Base-by-base conservation (phyloP, 1,140 invertebrate genomes). In the Musca domestica region DNA sequence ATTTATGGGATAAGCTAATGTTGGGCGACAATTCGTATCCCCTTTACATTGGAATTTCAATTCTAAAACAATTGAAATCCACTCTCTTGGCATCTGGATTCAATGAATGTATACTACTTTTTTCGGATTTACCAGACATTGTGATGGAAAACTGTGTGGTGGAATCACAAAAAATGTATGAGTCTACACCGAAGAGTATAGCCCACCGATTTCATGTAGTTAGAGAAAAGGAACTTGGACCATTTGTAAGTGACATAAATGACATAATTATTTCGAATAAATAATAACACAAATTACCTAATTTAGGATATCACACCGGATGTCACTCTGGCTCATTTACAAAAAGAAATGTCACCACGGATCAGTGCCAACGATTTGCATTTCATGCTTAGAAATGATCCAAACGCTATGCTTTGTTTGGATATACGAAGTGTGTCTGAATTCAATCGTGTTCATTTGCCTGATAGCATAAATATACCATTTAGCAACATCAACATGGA, bases 91-190 rank as follows among this genome's bases (percentile, higher is more conserved):
- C 88, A 7, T 96, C 92, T 22, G 95, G 95, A 2, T 98, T 98
- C 80, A 98, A 99, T 78, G 97, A 99, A 76, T 98, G 96, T 76
- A 98, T 99, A 72, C 83, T 98, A 46, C 84, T 98, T 12, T 99
- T 98, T 83, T 98, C 96, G 47, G 96, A 98, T 85, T 87, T 99
- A 78, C 97, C 96, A n/a, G 95, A 98, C 83, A 94, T 98, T 67
- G 94, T 97, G 74, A 98, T 98, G 74, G 95, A 98, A 76, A 87
- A 88, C 69, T 96, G 95, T 84, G 94, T 98, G 1, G 89, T 88
- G 70, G 92, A 95, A 82, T 95, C 96, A 0, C 91, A 92, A 72
- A 87, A 88, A 69, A 93, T 96, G 83, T 96, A 93, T 76, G 87
- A 90, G 72, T 88, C 82, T 63, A 97, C 95, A 1, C 96, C 95